Percentiles rank a stretch among this genome's conserved stretches.
phyloP scores from a whole-genome alignment of 1,140 invertebrate genomes.

The Drosophila takahashii region DNA sequence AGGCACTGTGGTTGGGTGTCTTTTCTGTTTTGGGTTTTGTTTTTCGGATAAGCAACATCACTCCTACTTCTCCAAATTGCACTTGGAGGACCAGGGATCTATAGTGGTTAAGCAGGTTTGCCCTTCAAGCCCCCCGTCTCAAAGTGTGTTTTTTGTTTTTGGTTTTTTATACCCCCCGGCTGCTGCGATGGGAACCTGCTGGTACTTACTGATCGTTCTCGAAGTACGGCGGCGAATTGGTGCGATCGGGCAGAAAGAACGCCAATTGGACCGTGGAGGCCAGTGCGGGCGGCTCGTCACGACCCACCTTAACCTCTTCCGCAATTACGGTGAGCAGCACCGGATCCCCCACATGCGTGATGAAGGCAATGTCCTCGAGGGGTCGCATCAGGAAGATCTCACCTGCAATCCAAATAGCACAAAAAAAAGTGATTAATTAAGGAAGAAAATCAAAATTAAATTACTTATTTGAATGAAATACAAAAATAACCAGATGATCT shows the following conservation, averaged over 20 bases:
- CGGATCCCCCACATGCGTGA: constrained; percentile 91
- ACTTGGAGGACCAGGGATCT: constrained; percentile 14
- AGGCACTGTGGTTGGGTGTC: constrained; percentile 27
- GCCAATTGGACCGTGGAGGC: constrained; percentile 92
- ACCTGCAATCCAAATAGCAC: constrained; percentile 85
- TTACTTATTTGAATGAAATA: too few relatives aligned
- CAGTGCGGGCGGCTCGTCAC: constrained; percentile 90
- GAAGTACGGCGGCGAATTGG: constrained; percentile 91
- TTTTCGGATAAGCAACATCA: constrained; percentile 50
- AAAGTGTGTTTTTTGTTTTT: background rate
- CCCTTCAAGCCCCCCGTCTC: constrained; percentile 3
- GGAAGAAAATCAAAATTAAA: too few relatives aligned
- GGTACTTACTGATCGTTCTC: constrained; percentile 90
- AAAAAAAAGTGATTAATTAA: background rate
- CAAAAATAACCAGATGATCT: too few relatives aligned
- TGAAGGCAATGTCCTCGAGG: constrained; percentile 90
- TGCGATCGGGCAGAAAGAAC: constrained; percentile 90
- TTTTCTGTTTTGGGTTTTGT: constrained; percentile 29
- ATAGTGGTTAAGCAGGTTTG: constrained; percentile 59
- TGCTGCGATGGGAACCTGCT: constrained; percentile 20
- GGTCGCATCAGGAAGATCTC: constrained; percentile 90
- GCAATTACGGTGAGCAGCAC: constrained; percentile 93
- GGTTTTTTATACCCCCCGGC: constrained; percentile 1
- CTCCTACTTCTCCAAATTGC: constrained; percentile 56
- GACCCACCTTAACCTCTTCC: constrained; percentile 90